Evolutionary conservation across 2,797 vertebrate species (phyloP).

Genomic region (Pempheris klunzingeri): DNA sequence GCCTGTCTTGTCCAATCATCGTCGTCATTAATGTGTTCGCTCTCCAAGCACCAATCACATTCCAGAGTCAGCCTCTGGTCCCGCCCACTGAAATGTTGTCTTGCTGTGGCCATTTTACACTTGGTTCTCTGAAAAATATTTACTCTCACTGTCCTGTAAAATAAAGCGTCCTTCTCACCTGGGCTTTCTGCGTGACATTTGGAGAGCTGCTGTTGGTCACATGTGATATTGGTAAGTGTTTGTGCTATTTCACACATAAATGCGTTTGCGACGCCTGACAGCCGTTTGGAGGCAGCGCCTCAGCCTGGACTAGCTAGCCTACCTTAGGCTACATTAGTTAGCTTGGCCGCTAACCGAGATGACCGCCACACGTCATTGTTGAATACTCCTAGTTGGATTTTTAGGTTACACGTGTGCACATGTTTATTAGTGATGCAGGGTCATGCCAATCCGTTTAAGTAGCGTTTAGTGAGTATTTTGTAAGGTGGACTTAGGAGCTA

Average conservation of each 20-base stretch:
- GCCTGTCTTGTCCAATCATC: conserved; percentile 64
- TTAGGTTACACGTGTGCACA: neutral
- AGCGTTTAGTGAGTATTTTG: neutral
- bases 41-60: conserved; percentile 66
- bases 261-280: conserved; percentile 14
- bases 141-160: no score
- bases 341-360: conserved; percentile 68
- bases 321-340: conserved; percentile 60
- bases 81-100: conserved; percentile 62
- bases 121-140: neutral
- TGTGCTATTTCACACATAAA: neutral
- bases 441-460: neutral
- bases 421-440: neutral
- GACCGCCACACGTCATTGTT: conserved; percentile 78
- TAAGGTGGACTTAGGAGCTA: neutral
- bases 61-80: neutral
- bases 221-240: conserved; percentile 65
- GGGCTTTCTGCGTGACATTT: conserved; percentile 27
- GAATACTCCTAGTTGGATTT: conserved; percentile 24
- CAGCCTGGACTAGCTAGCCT: conserved; percentile 40
- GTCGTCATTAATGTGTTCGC: neutral
- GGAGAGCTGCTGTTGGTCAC: neutral
- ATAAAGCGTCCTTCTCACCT: conserved; percentile 17
- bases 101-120: conserved; percentile 82
- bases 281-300: neutral